Evolutionary conservation across 2,797 vertebrate genomes (phyloP), one percentile per base, ranked within the genome.

Genomic region (Pogonophryne albipinna): DNA sequence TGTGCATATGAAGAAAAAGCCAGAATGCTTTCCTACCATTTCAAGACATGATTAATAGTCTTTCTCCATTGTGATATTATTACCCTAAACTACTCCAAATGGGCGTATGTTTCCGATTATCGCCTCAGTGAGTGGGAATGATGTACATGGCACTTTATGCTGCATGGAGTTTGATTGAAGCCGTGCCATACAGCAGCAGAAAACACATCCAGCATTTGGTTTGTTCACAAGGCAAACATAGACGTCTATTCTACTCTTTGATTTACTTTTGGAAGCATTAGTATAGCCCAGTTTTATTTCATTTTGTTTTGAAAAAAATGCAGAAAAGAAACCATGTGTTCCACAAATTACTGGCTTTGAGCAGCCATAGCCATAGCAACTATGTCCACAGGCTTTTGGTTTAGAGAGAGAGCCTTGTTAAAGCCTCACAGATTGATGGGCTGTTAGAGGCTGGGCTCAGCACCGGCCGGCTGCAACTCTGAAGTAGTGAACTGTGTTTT

Each of bases 11-110:
- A 55, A 85, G 71, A 76, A 68, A 82, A 86, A 80, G 87, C 57
- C 83, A 66, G 57, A 90, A 74, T 71, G 55, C 66, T 76, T 80
- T 80, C 55, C 63, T 75, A 68, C 67, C 55, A 74, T 79, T 89
- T 82, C 73, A 75, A 83, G 78, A 85, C 71, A 87, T 90, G 87
- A 93, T 91, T 91, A 90, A 92, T 92, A 66, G 64, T 71, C 70
- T 76, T 89, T 88, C 87, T 91, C 87, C 89, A 91, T 93, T 93
- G 92, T 93, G 86, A 94, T 92, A 90, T 88, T 94, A 94, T 91
- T 93, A 89, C 85, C 78, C 82, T 89, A 88, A 94, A 93, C 90
- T 87, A 82, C 88, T 94, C 90, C 89, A 94, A 95, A 91, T 85
- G 92, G 82, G 62, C 74, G 80, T 79, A 85, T 94, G 94, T 92